phyloP scores from a whole-genome alignment of 2,797 vertebrate species.

The Tapirus indicus region DNA sequence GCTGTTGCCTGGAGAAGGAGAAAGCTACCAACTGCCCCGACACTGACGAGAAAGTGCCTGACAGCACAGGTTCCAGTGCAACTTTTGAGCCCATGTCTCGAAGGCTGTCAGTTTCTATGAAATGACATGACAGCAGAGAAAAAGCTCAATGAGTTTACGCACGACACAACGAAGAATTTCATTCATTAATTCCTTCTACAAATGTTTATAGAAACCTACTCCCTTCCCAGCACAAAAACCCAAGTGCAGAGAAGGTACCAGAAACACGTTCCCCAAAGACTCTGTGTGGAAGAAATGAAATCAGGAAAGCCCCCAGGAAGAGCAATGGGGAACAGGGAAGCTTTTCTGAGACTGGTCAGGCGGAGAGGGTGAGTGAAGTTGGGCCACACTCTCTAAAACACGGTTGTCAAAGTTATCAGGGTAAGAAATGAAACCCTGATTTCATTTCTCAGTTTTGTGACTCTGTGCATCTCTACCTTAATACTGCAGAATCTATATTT shows the following conservation, averaged over 20 bases:
- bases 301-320: not conserved
- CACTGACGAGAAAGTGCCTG: accelerated
- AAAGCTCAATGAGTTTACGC: not conserved
- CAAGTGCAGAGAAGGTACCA: not conserved
- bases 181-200: not conserved
- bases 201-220: not conserved
- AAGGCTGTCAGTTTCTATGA: not conserved
- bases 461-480: constrained; percentile 76
- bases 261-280: not conserved
- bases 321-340: not conserved
- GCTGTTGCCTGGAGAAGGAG: not conserved
- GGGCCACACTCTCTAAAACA: not conserved
- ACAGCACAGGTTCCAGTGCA: accelerated
- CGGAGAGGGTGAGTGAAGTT: not conserved
- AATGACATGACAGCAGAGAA: accelerated
- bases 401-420: not conserved
- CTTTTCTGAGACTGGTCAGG: not conserved
- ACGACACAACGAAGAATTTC: accelerated
- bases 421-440: not conserved
- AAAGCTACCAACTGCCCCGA: not conserved
- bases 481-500: constrained; percentile 81
- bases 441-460: constrained; percentile 25
- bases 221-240: not conserved
- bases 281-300: not conserved
- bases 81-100: accelerated